Evolutionary conservation across 2,888 invertebrate genomes (phyloP).

Genomic region (Trachelus stipa): DNA sequence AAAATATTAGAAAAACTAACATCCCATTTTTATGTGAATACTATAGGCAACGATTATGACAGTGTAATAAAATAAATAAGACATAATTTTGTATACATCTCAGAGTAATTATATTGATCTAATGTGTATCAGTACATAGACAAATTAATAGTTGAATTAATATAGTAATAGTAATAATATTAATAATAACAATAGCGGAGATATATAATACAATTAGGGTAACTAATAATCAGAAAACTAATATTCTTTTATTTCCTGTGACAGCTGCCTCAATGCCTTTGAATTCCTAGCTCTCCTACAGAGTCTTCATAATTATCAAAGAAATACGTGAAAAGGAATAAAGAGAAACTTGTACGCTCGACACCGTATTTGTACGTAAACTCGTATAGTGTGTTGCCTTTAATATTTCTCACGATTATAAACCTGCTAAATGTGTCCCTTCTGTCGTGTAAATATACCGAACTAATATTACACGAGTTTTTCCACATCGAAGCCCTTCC

Average conservation of each 20-base stretch:
- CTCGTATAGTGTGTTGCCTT: neutral
- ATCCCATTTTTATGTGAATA: neutral
- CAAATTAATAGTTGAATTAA: conserved; percentile 40
- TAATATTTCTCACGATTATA: neutral
- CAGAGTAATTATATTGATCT: conserved; percentile 54
- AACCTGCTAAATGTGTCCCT: neutral
- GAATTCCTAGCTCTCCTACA: conserved; percentile 63
- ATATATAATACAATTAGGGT: conserved; percentile 62
- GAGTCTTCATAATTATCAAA: conserved; percentile 47
- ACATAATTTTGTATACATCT: conserved; percentile 27
- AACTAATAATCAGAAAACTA: conserved; percentile 63
- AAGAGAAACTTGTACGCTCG: neutral
- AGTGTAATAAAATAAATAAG: conserved; percentile 7
- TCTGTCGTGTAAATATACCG: neutral
- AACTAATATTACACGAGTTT: neutral
- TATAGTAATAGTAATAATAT: conserved; percentile 55
- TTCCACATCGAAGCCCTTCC: neutral
- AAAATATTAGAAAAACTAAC: neutral
- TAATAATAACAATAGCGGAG: conserved; percentile 56
- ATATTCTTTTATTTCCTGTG: conserved; percentile 61
- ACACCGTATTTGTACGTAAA: conserved; percentile 1
- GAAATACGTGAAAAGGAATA: conserved; percentile 4
- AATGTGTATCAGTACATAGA: conserved; percentile 54
- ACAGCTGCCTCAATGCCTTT: conserved; percentile 67
- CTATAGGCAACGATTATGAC: neutral